Percentiles rank a stretch among this genome's conserved stretches.
Conservation (phyloP, 2,797 vertebrate species). For the Xerus rutilus region DNA sequence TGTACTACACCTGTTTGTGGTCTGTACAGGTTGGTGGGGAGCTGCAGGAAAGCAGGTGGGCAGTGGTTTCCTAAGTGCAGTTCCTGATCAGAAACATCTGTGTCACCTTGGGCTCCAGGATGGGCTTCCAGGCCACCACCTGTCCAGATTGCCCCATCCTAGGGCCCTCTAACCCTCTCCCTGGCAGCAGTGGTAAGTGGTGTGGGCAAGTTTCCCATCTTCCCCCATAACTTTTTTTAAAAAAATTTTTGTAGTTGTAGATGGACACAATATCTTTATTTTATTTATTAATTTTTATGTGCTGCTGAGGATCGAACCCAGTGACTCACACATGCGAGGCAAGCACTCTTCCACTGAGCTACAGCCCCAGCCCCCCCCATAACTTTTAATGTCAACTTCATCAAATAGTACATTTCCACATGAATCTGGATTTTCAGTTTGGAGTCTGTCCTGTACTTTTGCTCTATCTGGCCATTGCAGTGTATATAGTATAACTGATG, state of each 20-base stretch:
- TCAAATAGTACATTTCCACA: neutral
- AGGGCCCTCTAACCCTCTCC: neutral
- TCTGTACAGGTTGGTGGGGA: neutral
- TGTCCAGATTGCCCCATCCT: too few relatives aligned
- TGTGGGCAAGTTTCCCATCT: neutral
- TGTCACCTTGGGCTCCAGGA: neutral
- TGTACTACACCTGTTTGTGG: neutral
- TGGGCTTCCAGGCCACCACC: neutral
- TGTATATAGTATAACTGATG: neutral
- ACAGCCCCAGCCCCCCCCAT: too few relatives aligned
- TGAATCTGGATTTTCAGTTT: neutral
- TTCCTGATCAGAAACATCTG: neutral
- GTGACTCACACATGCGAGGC: too few relatives aligned
- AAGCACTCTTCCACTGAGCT: too few relatives aligned
- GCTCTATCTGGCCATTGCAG: neutral
- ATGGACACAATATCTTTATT: too few relatives aligned
- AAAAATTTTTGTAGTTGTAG: too few relatives aligned
- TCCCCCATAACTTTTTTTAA: too few relatives aligned
- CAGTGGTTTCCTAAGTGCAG: neutral
- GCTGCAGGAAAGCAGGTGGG: too few relatives aligned
- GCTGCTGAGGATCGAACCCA: too few relatives aligned
- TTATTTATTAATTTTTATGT: too few relatives aligned
- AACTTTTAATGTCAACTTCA: neutral
- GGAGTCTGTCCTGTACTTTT: neutral
- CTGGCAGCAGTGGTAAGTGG: accelerated